Base-by-base conservation (phyloP, 2,113 vertebrate genomes). In the Puma concolor region DNA sequence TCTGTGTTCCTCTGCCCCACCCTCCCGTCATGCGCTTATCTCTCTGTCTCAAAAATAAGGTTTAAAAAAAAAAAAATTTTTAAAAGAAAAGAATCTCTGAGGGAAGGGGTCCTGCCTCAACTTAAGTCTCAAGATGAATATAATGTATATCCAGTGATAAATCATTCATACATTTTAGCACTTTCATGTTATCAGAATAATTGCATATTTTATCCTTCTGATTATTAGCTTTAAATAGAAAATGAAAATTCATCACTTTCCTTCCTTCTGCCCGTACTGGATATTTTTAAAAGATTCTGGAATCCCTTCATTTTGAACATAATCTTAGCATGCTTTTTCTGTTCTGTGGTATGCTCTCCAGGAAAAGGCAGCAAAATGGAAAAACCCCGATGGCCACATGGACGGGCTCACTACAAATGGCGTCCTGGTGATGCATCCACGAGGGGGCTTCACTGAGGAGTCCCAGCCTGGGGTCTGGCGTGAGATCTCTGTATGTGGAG, bases 281-380 rank as follows among this genome's bases (percentile, higher is more conserved):
- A 1, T 60, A n/a, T 71, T 66, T 44, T 84, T 57, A 90, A 76
- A 57, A 71, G 81, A 87, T 74, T 67, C 67, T 57, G 14, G 72
- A 83, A 44, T n/a, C 60, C 16, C 38, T 33, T 57, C 33, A 3
- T 36, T 94, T 83, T 41, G 5, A 85, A 27, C 1, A 1, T 60
- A 31, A 15, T 54, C 57, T 77, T 29, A 88, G 10, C 19, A 7
- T 44, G 7, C 50, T 41, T 83, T 48, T 86, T 94, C 66, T 64
- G 41, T 83, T 82, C 87, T 95, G 4, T 98, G 97, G 4, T 96
- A 27, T 97, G 52, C n/a, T 91, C 15, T 86, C 21, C 97, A 99
- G 99, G 99, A 99, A 98, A 99, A 99, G 98, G 99, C 99, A 0
- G 99, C 99, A 6, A 99, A 99, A 85, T 99, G 99, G 99, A 99